Base-by-base conservation (phyloP, 2,888 invertebrate genomes). In the Melolontha melolontha region DNA sequence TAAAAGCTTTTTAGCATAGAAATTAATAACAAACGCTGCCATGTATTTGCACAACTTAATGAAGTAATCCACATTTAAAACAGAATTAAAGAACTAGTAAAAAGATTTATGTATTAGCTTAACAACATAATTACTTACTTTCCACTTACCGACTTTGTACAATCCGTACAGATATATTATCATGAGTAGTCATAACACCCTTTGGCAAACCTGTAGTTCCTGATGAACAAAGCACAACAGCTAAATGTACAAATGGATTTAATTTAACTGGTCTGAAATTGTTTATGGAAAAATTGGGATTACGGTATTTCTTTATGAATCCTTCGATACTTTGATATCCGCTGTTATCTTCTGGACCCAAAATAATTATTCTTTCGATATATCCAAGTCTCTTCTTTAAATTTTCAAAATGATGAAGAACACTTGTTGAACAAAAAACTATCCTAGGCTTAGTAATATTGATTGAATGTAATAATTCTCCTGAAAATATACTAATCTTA, bases 181-280 rank as follows among this genome's bases (percentile, higher is more conserved):
- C 84, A 79, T 92, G 91, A 1, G 91, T 89, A 4, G 92, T 83
- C 86, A 90, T 88, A 0, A 93, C 93, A 34, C 92, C 92, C 80
- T 93, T 93, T 0, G 93, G 91, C 64, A 92, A 78, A 0, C 94
- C 94, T 0, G 90, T 91, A 0, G 94, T 94, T 11, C 94, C 94
- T 0, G 93, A 93, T 0, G 93, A 93, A 78, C 90, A 93, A 74
- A 92, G 88, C 70, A 94, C 87, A 0, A 89, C 85, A 0, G 87
- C 83, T 1, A 88, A 84, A 76, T 89, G 88, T 1, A 87, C 84
- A 0, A 51, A 40, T 39, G 85, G 84, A 73, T 88, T 84, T 0
- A 88, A 85, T 5, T 72, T 16, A 2, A 76, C 75, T 72, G 86
- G 82, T 62, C 81, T 79, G 51, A 88, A 81, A 0, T 79, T 70